phyloP scores from a whole-genome alignment of 2,888 invertebrate genomes.

The Clepsis dumicolana region DNA sequence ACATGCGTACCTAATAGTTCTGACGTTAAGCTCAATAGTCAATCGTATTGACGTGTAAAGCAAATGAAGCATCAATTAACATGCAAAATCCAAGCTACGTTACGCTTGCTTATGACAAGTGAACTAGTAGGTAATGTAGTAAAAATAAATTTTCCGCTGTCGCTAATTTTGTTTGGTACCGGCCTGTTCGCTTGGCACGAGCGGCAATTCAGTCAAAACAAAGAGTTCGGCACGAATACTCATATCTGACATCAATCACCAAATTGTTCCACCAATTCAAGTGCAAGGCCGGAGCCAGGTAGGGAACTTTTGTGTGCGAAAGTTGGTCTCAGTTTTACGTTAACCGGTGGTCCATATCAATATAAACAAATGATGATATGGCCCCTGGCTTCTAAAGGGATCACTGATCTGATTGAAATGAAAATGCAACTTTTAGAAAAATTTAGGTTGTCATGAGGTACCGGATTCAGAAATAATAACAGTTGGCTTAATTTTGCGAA shows the following conservation, averaged over 20 bases:
- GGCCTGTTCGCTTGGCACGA: constrained; percentile 32
- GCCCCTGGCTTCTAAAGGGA: no score
- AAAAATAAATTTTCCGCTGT: constrained; percentile 34
- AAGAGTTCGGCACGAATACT: constrained; percentile 32
- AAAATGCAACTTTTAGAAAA: no score
- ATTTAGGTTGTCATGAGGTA: no score
- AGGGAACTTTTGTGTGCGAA: constrained; percentile 1
- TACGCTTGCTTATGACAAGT: neutral
- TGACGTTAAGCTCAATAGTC: neutral
- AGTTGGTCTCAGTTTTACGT: neutral
- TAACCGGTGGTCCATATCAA: no score
- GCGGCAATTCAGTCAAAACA: constrained; percentile 29
- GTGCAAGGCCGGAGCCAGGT: constrained; percentile 24
- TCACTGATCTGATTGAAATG: no score
- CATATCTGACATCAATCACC: constrained; percentile 20
- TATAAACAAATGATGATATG: no score
- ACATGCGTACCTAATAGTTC: no score
- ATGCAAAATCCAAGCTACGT: neutral
- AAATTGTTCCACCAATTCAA: constrained; percentile 10
- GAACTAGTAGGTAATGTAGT: neutral
- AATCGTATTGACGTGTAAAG: neutral
- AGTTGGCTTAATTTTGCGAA: no score
- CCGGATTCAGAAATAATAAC: no score
- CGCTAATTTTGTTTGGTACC: constrained; percentile 19
- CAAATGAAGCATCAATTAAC: neutral